These are phyloP conservation scores for Penaeus japonicus DNA, from an alignment of 1,140 invertebrate genomes.

Conservation along the genomic window DNA sequence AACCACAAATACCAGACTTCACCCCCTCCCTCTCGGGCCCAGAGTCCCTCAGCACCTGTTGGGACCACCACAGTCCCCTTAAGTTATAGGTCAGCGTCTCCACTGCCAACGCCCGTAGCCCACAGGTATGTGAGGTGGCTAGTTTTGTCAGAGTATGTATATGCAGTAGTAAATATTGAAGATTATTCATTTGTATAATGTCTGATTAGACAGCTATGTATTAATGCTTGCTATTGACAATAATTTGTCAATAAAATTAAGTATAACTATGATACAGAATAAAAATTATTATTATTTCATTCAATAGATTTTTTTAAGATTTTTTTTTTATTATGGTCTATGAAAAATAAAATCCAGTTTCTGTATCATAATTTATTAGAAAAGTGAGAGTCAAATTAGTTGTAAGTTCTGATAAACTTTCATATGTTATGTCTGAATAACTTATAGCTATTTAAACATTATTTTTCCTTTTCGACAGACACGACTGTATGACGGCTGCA, in stretches of 20 bases:
- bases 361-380: too few relatives aligned
- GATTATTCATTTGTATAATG: too few relatives aligned
- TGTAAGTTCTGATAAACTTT: neutral
- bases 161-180: neutral
- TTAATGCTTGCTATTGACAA: too few relatives aligned
- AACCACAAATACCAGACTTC: constrained; percentile 41
- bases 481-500: constrained; percentile 82
- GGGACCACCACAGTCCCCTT: constrained; percentile 23
- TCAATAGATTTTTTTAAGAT: too few relatives aligned
- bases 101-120: constrained; percentile 45
- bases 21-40: constrained; percentile 26
- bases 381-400: neutral
- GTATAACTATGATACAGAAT: too few relatives aligned
- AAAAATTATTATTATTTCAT: too few relatives aligned
- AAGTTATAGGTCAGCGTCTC: constrained; percentile 45
- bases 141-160: neutral
- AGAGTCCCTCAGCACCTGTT: constrained; percentile 3
- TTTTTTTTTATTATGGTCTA: too few relatives aligned
- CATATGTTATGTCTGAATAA: neutral
- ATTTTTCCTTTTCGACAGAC: constrained; percentile 64
- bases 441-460: too few relatives aligned
- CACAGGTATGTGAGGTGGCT: constrained; percentile 38
- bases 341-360: too few relatives aligned
- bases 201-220: too few relatives aligned
- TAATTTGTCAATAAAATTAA: too few relatives aligned